Conservation (phyloP, 2,797 vertebrate species). For the Sitta carolinensis region DNA sequence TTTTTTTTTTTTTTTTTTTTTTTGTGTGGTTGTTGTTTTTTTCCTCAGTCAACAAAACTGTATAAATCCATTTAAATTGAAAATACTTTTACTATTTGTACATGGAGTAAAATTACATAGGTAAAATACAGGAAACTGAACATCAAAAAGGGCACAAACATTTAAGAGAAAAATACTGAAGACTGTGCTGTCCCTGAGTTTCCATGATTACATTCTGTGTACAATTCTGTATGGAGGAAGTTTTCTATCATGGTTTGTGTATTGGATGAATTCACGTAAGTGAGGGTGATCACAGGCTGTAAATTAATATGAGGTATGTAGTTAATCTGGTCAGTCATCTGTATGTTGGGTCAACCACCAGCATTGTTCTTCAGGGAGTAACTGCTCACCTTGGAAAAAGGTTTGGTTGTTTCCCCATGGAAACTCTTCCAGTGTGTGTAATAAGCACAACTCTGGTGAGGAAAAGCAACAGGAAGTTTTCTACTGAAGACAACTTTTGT, state of each 20-base stretch:
- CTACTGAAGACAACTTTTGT: background rate
- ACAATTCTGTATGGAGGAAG: background rate
- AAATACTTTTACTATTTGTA: background rate
- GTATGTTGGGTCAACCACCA: rapidly evolving
- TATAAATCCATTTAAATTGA: background rate
- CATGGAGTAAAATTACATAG: background rate
- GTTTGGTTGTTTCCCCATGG: background rate
- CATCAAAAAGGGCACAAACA: background rate
- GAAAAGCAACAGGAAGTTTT: background rate
- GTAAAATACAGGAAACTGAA: background rate
- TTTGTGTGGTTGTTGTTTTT: background rate
- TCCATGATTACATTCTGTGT: background rate
- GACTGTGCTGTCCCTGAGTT: background rate
- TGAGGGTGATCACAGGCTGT: background rate
- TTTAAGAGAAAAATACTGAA: background rate
- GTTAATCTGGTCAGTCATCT: background rate
- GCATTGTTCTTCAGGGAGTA: background rate
- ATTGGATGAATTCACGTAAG: background rate
- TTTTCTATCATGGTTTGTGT: background rate
- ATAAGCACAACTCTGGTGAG: background rate
- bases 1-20: background rate
- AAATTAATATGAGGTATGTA: background rate
- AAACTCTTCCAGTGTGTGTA: background rate
- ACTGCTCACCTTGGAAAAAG: background rate
- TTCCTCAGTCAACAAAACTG: background rate